A percentile compares a stretch with the other conserved stretches of the same genome.
These are phyloP conservation scores for Esox masquinongy DNA, from an alignment of 2,797 vertebrate species.

Conservation along the genomic window DNA sequence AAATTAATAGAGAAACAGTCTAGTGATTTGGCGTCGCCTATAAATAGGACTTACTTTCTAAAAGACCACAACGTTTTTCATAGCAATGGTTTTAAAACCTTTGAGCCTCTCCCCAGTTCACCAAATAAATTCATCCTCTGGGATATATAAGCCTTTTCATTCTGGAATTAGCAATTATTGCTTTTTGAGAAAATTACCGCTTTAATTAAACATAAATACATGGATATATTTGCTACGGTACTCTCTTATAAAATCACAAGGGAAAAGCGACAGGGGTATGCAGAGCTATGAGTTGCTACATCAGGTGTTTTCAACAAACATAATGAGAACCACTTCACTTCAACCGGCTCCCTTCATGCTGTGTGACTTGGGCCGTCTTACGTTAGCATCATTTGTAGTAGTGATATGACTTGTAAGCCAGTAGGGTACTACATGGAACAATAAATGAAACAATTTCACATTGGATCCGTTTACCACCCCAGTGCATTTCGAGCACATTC, in stretches of 20 bases:
- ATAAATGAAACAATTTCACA: not conserved
- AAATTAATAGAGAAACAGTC: not conserved
- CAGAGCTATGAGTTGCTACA: not conserved
- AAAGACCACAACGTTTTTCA: not conserved
- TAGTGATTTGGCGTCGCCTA: not conserved
- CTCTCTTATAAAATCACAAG: not conserved
- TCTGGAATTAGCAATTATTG: not conserved
- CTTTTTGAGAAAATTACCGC: not conserved
- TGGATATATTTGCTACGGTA: not conserved
- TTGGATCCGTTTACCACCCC: not conserved
- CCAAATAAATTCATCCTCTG: not conserved
- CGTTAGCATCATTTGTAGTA: not conserved
- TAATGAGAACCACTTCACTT: not conserved
- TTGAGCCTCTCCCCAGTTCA: not conserved
- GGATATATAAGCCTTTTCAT: not conserved
- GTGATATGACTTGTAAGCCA: not conserved
- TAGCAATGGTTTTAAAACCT: not conserved
- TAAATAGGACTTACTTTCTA: not conserved
- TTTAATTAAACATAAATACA: constrained; percentile 8
- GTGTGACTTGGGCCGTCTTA: not conserved
- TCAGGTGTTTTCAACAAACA: not conserved
- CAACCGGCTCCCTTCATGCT: not conserved
- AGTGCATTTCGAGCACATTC: not conserved
- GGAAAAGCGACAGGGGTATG: not conserved
- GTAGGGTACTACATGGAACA: not conserved